Percentiles rank a stretch among this genome's conserved stretches.
These are phyloP conservation scores for Donacobius atricapilla DNA, from an alignment of 2,113 vertebrate species.

Conservation along the genomic window DNA sequence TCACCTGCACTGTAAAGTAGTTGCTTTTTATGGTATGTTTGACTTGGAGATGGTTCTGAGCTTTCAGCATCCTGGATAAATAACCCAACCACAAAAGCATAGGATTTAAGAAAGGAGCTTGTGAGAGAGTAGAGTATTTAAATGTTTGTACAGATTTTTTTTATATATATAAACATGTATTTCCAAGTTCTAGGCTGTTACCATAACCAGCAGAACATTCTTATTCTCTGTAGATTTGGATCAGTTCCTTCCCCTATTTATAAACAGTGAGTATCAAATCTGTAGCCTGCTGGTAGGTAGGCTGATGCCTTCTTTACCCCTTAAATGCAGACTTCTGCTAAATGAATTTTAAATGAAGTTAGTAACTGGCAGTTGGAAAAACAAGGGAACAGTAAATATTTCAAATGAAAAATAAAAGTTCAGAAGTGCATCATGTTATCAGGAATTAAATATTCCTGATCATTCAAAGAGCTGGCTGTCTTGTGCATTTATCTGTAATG, in stretches of 20 bases:
- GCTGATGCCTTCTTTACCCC: not conserved
- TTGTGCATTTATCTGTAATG: not conserved
- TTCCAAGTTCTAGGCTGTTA: not conserved
- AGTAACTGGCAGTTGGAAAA: not conserved
- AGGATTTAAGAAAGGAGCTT: not conserved
- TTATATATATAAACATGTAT: not conserved
- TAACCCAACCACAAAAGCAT: not conserved
- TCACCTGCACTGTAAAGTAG: not conserved
- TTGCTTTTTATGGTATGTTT: not conserved
- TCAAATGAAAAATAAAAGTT: not conserved
- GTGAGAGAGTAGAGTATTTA: not conserved
- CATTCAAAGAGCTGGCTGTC: not conserved
- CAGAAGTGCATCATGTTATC: not conserved
- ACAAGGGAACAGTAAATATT: not conserved
- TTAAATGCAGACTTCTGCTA: not conserved
- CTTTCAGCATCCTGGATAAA: not conserved
- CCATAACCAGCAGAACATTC: not conserved
- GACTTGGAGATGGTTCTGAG: not conserved
- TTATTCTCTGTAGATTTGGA: not conserved
- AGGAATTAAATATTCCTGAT: not conserved
- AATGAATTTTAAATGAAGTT: not conserved
- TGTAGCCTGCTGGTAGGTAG: not conserved
- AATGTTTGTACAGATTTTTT: not conserved
- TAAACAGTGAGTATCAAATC: not conserved
- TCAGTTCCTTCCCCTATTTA: not conserved